Conservation (phyloP, 2,113 vertebrate genomes). For the Amblyornis subalaris region DNA sequence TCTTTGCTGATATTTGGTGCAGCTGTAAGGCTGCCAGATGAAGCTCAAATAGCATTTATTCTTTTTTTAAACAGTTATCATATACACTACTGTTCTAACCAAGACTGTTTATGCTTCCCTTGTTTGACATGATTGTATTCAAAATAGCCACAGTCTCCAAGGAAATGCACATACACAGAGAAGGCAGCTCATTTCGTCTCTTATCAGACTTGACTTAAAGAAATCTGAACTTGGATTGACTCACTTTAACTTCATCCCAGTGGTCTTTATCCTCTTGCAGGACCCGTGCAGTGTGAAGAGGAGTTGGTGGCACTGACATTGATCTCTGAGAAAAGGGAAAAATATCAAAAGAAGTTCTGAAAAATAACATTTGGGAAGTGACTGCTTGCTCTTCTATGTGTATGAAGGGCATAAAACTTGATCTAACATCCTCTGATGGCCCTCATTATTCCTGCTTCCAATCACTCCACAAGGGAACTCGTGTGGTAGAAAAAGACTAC, state of each 20-base stretch:
- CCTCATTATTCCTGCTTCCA: background rate
- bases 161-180: background rate
- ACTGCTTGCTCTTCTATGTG: background rate
- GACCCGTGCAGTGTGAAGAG: constrained; percentile 91
- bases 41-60: background rate
- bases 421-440: background rate
- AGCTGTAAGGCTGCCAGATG: background rate
- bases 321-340: constrained; percentile 78
- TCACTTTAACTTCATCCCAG: constrained; percentile 98
- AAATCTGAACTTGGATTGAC: constrained; percentile 5
- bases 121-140: background rate
- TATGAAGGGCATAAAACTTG: background rate
- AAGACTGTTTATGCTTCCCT: background rate
- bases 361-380: background rate
- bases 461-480: background rate
- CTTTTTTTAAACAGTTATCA: background rate
- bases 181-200: background rate
- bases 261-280: constrained; percentile 92
- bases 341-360: background rate
- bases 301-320: constrained; percentile 91
- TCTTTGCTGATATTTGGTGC: background rate
- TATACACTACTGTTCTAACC: background rate
- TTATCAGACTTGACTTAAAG: background rate
- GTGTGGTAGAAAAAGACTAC: background rate
- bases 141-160: background rate